Percentiles rank a stretch among this genome's conserved stretches.
phyloP scores from a whole-genome alignment of 1,140 invertebrate species.

The Cotesia chilonis region DNA sequence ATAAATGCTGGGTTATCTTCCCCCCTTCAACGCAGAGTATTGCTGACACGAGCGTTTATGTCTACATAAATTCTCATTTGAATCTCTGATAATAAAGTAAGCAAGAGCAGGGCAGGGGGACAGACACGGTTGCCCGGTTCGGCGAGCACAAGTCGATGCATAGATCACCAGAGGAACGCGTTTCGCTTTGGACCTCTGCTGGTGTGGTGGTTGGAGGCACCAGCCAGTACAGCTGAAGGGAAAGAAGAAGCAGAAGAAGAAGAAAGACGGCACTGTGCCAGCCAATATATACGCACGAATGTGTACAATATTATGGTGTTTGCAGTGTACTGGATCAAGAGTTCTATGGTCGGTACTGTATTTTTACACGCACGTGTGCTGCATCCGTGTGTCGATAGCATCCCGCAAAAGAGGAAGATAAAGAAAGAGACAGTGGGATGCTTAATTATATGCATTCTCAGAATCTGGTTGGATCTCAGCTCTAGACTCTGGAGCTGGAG shows the following conservation, averaged over 20 bases:
- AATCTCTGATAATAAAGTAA: constrained; percentile 62
- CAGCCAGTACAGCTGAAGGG: not conserved
- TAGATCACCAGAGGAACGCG: constrained; percentile 49
- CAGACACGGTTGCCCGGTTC: constrained; percentile 51
- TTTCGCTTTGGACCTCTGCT: too few relatives aligned
- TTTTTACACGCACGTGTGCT: constrained; percentile 34
- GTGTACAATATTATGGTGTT: not conserved
- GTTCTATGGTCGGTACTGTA: constrained; percentile 20
- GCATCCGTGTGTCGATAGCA: constrained; percentile 30
- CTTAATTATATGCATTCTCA: constrained; percentile 63
- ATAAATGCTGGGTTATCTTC: constrained; percentile 17
- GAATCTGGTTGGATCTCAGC: constrained; percentile 55
- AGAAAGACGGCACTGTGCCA: constrained; percentile 18
- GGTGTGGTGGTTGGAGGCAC: constrained; percentile 6
- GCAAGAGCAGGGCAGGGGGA: constrained; percentile 46
- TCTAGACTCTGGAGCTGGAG: too few relatives aligned
- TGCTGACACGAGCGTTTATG: constrained; percentile 61
- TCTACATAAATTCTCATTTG: constrained; percentile 64
- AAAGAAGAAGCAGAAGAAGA: constrained; percentile 15
- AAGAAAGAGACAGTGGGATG: constrained; percentile 33
- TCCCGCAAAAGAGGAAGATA: not conserved
- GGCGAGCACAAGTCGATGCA: constrained; percentile 52
- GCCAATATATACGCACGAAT: not conserved
- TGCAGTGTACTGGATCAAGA: not conserved
- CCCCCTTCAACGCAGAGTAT: constrained; percentile 30